Conservation (phyloP, 1,140 invertebrate species). For the Ditylenchus dipsaci region DNA sequence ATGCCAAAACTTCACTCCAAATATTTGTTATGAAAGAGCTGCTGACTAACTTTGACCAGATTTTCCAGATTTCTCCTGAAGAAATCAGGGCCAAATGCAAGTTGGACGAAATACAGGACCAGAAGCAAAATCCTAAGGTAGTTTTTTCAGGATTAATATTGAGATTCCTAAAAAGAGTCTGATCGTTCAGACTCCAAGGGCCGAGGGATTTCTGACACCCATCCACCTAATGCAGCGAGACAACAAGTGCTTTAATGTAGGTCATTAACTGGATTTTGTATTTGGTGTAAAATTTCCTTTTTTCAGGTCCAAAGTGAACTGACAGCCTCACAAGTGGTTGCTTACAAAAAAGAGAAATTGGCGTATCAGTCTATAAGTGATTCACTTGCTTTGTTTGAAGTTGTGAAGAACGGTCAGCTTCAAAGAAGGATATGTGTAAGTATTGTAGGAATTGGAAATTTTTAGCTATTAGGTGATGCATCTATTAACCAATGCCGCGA, state of each 20-base stretch:
- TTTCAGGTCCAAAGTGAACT: constrained; percentile 1
- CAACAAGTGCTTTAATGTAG: constrained; percentile 45
- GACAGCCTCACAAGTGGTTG: constrained; percentile 13
- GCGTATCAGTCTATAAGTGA: neutral
- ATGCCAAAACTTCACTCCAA: constrained; percentile 4
- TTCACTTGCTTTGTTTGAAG: constrained; percentile 23
- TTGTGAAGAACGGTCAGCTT: constrained; percentile 31
- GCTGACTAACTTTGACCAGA: constrained; percentile 4
- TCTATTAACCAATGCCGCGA: too few species aligned
- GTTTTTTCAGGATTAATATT: neutral
- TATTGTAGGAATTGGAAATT: too few species aligned
- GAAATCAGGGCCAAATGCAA: constrained; percentile 5
- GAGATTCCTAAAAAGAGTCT: neutral
- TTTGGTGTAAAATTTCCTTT: constrained; percentile 23
- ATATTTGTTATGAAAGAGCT: constrained; percentile 10
- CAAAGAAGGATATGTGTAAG: constrained; percentile 27
- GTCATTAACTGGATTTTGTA: too few species aligned
- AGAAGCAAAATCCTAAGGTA: constrained; percentile 1
- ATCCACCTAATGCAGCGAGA: constrained; percentile 50
- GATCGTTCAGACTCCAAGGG: constrained; percentile 22
- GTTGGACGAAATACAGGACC: constrained; percentile 5
- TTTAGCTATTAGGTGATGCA: too few species aligned
- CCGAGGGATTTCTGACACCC: constrained; percentile 49
- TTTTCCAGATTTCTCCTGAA: constrained; percentile 8
- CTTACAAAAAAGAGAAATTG: constrained; percentile 21